A percentile compares a stretch with the other conserved stretches of the same genome.
Conservation (phyloP, 1,140 invertebrate species). For the Pseudomyrmex pallidus region DNA sequence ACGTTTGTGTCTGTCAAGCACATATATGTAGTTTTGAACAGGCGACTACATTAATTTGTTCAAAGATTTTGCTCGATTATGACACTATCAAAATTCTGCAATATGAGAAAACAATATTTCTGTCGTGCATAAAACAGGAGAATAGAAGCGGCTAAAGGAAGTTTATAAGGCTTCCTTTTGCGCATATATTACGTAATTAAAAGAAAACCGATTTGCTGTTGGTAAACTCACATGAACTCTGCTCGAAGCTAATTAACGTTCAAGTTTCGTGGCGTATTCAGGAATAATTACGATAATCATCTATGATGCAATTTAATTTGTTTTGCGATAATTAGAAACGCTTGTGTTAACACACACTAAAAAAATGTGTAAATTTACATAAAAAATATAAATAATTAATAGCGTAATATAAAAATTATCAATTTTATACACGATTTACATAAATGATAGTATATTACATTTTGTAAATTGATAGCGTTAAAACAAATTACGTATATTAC, state of each 20-base stretch:
- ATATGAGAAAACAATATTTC: neutral
- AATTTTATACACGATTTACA: too few relatives aligned
- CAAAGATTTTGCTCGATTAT: conserved; percentile 71
- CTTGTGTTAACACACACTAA: too few relatives aligned
- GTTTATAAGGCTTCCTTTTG: conserved; percentile 18
- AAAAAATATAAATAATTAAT: too few relatives aligned
- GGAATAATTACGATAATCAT: neutral
- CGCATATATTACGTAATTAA: conserved; percentile 47
- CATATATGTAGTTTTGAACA: conserved; percentile 5
- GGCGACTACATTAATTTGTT: conserved; percentile 63
- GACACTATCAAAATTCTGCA: conserved; percentile 41
- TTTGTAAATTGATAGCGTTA: too few relatives aligned
- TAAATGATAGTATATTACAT: too few relatives aligned
- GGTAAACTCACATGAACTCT: conserved; percentile 1
- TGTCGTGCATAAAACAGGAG: conserved; percentile 4
- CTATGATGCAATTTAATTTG: neutral
- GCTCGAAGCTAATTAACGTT: conserved; percentile 25
- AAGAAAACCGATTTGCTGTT: conserved; percentile 12
- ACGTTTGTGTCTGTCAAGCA: conserved; percentile 19
- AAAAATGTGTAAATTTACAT: too few relatives aligned
- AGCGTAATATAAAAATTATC: too few relatives aligned
- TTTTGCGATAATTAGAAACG: neutral
- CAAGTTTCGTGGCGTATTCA: neutral
- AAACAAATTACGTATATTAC: too few relatives aligned
- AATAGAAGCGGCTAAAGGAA: conserved; percentile 5